Conservation (phyloP, 2,797 vertebrate genomes). For the Natrix natrix region DNA sequence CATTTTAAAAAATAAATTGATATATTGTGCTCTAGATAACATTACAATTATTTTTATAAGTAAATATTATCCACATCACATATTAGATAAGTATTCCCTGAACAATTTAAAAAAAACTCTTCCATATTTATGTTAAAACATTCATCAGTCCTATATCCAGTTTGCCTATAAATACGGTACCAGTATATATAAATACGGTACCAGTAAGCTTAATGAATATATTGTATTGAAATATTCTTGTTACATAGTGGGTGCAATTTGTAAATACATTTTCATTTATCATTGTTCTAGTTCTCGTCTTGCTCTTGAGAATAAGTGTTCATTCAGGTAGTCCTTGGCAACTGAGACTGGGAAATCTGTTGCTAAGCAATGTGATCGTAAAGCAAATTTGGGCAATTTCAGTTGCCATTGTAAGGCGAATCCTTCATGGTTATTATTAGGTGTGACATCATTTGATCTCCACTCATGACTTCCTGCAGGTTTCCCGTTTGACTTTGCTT, state of each 20-base stretch:
- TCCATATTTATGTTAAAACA: not conserved
- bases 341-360: not conserved
- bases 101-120: not conserved
- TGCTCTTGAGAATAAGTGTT: not conserved
- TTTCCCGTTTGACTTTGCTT: not conserved
- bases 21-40: not conserved
- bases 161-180: not conserved
- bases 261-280: not conserved
- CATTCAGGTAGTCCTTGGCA: not conserved
- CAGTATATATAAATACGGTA: not conserved
- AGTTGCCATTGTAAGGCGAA: not conserved
- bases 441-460: not conserved
- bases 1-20: not conserved
- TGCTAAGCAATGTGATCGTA: not conserved
- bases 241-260: not conserved
- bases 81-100: not conserved
- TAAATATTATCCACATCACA: not conserved
- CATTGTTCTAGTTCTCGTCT: not conserved
- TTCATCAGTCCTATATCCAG: not conserved
- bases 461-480: not conserved
- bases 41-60: not conserved
- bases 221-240: not conserved
- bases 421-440: not conserved
- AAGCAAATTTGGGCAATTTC: not conserved
- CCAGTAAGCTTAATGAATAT: not conserved